Conservation (phyloP, 2,888 invertebrate genomes). For the Scelioninae gen. 1 region DNA sequence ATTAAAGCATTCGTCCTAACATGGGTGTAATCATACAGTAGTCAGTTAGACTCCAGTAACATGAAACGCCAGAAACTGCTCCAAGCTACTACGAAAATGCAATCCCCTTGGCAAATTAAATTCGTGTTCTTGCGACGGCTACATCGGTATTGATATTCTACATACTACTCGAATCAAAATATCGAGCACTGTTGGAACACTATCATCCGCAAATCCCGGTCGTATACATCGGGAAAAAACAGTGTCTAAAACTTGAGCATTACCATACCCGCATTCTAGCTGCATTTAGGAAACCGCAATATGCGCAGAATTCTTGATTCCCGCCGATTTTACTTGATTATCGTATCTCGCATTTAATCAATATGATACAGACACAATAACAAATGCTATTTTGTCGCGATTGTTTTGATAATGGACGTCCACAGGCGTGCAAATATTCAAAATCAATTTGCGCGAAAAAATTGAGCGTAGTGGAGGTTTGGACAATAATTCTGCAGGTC, state of each 20-base stretch:
- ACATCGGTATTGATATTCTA: conserved; percentile 68
- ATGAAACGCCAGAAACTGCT: conserved; percentile 64
- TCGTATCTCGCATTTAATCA: neutral
- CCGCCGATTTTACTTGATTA: conserved; percentile 33
- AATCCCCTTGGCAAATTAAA: conserved; percentile 73
- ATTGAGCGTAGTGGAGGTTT: conserved; percentile 10
- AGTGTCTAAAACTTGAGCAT: conserved; percentile 47
- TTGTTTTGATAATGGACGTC: too few relatives aligned
- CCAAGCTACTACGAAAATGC: conserved; percentile 68
- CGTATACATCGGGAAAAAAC: conserved; percentile 49
- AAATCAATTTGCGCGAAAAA: too few relatives aligned
- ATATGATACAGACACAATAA: too few relatives aligned
- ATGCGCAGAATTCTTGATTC: conserved; percentile 31
- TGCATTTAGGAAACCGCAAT: conserved; percentile 24
- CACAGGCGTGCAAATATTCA: too few relatives aligned
- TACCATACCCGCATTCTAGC: conserved; percentile 48
- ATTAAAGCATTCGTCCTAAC: conserved; percentile 56
- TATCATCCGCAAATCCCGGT: conserved; percentile 54
- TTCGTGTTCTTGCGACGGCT: conserved; percentile 71
- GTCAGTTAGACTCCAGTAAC: conserved; percentile 50
- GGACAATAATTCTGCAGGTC: neutral
- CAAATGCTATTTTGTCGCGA: too few relatives aligned
- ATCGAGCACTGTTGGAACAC: conserved; percentile 59
- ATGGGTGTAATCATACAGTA: conserved; percentile 60
- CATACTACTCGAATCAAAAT: conserved; percentile 61